Conservation (phyloP, 2,113 vertebrate genomes). For the Daubentonia madagascariensis region DNA sequence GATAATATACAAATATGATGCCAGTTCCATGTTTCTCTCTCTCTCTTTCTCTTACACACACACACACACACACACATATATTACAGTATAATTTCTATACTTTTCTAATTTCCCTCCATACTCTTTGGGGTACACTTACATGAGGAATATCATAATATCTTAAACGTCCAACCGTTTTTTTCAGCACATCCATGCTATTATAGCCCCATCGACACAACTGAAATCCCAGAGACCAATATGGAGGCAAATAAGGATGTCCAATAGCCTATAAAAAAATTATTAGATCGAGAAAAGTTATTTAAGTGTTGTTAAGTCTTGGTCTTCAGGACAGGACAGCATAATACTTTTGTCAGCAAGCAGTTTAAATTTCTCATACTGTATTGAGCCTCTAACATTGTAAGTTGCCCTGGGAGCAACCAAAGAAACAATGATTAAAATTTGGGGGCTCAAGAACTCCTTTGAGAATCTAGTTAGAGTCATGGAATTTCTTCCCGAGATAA, state of each 20-base stretch:
- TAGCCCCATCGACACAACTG: conserved; percentile 92
- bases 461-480: not conserved
- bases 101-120: not conserved
- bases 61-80: too few species aligned
- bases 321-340: not conserved
- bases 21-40: not conserved
- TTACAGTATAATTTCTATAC: not conserved
- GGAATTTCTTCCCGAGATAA: not conserved
- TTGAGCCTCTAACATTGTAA: not conserved
- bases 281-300: not conserved
- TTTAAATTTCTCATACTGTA: not conserved
- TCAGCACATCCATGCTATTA: conserved; percentile 83
- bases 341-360: not conserved
- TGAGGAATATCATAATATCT: conserved; percentile 85
- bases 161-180: conserved; percentile 85
- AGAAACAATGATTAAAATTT: not conserved
- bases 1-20: not conserved
- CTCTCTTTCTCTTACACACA: too few species aligned
- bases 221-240: conserved; percentile 93
- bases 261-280: conserved; percentile 68
- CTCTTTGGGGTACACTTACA: conserved; percentile 78
- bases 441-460: not conserved
- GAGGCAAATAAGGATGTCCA: conserved; percentile 89
- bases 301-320: not conserved
- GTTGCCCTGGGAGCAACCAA: not conserved